Evolutionary conservation across 2,888 invertebrate genomes (phyloP).

Genomic region (Phorcus lineatus): DNA sequence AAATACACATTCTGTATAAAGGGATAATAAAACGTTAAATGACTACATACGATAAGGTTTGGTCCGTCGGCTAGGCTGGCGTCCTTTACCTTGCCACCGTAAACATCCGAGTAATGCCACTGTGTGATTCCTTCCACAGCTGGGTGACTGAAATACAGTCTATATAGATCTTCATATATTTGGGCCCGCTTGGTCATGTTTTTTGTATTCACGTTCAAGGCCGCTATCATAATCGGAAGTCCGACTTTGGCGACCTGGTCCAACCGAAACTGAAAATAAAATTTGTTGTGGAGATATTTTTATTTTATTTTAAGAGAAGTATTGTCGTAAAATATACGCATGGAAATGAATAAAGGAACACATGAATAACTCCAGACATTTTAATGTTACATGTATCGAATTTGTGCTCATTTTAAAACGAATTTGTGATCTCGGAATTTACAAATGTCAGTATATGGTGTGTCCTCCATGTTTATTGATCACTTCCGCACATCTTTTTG

Average conservation of each 20-base stretch:
- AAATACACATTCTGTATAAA: no score
- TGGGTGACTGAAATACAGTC: constrained; percentile 31
- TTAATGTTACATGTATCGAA: no score
- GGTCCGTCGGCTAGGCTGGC: neutral
- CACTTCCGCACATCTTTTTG: no score
- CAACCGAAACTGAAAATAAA: constrained; percentile 38
- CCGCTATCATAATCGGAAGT: constrained; percentile 57
- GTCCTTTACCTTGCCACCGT: neutral
- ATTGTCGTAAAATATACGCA: no score
- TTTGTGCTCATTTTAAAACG: no score
- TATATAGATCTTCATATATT: constrained; percentile 15
- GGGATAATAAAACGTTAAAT: no score
- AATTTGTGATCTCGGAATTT: no score
- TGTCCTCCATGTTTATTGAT: no score
- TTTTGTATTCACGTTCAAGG: constrained; percentile 40
- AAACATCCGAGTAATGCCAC: constrained; percentile 28
- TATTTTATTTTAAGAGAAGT: no score
- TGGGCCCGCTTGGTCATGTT: constrained; percentile 43
- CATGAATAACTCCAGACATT: no score
- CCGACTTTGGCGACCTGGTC: constrained; percentile 51
- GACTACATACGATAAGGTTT: neutral
- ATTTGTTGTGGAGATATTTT: neutral
- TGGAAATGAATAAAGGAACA: no score
- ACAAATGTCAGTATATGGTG: no score
- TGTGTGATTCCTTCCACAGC: constrained; percentile 26